Conservation (phyloP, 1,140 invertebrate species). For the Rhagoletis pomonella region DNA sequence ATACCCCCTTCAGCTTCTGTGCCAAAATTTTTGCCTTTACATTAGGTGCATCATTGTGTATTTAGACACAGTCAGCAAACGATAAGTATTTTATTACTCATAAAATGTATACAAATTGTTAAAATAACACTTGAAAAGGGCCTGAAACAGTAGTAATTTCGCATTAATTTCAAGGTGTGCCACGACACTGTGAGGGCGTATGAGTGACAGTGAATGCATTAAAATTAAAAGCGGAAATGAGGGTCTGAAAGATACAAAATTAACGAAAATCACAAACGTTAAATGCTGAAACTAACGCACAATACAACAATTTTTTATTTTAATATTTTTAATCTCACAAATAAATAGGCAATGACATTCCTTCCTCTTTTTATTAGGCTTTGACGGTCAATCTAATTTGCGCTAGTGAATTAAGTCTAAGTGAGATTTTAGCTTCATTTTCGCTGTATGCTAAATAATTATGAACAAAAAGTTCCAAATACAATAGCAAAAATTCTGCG, state of each 20-base stretch:
- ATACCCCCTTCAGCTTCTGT: too few relatives aligned
- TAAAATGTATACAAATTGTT: background rate
- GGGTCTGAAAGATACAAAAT: background rate
- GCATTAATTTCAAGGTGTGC: conserved; percentile 7
- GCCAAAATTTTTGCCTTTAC: too few relatives aligned
- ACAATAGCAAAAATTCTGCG: too few relatives aligned
- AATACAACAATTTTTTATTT: background rate
- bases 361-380: background rate
- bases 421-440: background rate
- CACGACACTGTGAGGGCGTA: background rate
- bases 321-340: conserved; percentile 26
- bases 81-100: background rate
- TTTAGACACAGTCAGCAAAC: background rate
- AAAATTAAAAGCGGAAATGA: conserved; percentile 22
- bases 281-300: background rate
- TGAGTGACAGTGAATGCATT: background rate
- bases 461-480: background rate
- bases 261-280: background rate
- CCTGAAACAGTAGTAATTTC: background rate
- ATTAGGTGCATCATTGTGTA: too few relatives aligned
- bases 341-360: conserved; percentile 10
- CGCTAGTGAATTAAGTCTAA: background rate
- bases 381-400: background rate
- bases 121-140: too few relatives aligned
- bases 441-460: background rate